Conservation (phyloP, 2,797 vertebrate genomes). For the Bovichtus diacanthus region DNA sequence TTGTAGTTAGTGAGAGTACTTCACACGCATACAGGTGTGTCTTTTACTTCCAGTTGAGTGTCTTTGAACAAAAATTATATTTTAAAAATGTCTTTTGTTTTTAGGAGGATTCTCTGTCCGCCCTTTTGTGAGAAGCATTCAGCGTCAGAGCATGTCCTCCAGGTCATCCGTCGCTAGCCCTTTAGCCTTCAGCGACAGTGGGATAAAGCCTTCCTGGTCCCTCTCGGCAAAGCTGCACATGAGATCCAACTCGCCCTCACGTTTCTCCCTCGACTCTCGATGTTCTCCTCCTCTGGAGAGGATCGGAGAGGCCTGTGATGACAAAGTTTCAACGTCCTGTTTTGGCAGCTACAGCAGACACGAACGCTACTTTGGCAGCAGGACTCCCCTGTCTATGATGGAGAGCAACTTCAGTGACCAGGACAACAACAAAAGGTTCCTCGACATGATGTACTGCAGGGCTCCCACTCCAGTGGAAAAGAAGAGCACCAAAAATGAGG, state of each 20-base stretch:
- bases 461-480: slow-evolving; percentile 86
- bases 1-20: too few species aligned
- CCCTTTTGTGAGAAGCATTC: slow-evolving; percentile 96
- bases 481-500: slow-evolving; percentile 83
- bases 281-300: slow-evolving; percentile 93
- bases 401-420: slow-evolving; percentile 90
- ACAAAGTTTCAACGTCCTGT: slow-evolving; percentile 95
- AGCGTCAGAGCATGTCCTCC: slow-evolving; percentile 94
- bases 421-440: slow-evolving; percentile 79
- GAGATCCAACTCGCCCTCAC: slow-evolving; percentile 90
- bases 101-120: slow-evolving; percentile 96
- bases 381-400: slow-evolving; percentile 93
- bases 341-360: slow-evolving; percentile 90
- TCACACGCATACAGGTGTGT: too few species aligned
- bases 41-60: neutral
- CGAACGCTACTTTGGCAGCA: slow-evolving; percentile 88
- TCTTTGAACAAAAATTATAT: neutral
- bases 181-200: slow-evolving; percentile 91
- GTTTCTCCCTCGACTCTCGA: slow-evolving; percentile 95
- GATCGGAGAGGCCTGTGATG: slow-evolving; percentile 93
- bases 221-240: slow-evolving; percentile 95
- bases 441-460: slow-evolving; percentile 84
- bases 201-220: slow-evolving; percentile 93
- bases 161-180: slow-evolving; percentile 96
- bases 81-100: slow-evolving; percentile 28